Evolutionary conservation across 2,888 invertebrate species (phyloP).

Genomic region (Eucera pruinosa): DNA sequence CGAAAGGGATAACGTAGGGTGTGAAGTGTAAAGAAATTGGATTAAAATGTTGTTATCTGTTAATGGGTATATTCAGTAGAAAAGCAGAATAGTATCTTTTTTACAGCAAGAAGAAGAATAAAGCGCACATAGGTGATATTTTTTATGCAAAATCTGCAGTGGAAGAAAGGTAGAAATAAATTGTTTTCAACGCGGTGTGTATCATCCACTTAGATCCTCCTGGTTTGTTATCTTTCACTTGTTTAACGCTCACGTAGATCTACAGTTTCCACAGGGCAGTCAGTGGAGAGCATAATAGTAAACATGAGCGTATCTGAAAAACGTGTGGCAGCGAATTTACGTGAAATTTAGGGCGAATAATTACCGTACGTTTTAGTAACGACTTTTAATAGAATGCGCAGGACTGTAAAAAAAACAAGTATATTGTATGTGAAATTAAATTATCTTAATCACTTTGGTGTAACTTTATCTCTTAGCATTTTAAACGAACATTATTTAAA

Average conservation of each 20-base stretch:
- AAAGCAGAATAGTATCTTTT: background rate
- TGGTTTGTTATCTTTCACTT: constrained; percentile 18
- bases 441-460: too few relatives aligned
- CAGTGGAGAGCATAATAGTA: constrained; percentile 21
- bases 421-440: background rate
- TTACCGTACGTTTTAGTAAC: background rate
- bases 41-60: too few relatives aligned
- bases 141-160: background rate
- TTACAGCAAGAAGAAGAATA: background rate
- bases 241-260: constrained; percentile 33
- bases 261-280: background rate
- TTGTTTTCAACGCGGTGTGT: background rate
- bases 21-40: too few relatives aligned
- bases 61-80: too few relatives aligned
- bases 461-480: background rate
- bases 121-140: background rate
- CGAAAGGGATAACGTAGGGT: too few relatives aligned
- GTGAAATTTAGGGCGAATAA: background rate
- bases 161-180: constrained; percentile 1
- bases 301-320: constrained; percentile 26
- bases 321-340: constrained; percentile 2
- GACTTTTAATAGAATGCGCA: background rate
- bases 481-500: background rate
- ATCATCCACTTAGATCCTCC: constrained; percentile 26
- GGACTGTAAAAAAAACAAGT: background rate